A percentile compares a stretch with the other conserved stretches of the same genome.
phyloP scores from a whole-genome alignment of 2,113 vertebrate species.

The Ailuropoda melanoleuca region DNA sequence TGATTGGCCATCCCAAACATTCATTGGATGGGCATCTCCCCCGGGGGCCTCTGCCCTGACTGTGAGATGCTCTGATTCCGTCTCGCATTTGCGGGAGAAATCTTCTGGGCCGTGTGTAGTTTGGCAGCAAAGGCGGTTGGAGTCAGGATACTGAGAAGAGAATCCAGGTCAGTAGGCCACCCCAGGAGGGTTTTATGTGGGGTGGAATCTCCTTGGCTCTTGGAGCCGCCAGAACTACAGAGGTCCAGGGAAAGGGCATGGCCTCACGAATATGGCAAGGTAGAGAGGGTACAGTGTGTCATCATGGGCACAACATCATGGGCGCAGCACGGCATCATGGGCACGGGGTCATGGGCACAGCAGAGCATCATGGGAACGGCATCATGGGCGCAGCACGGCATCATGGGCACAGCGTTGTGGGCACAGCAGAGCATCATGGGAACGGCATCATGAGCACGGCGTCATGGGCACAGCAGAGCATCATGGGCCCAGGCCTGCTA shows the following conservation, averaged over 20 bases:
- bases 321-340: not conserved
- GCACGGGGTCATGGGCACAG: not conserved
- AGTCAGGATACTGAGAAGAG: slow-evolving; percentile 49
- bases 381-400: too few species aligned
- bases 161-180: slow-evolving; percentile 72
- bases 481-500: not conserved
- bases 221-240: not conserved
- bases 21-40: not conserved
- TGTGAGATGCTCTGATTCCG: slow-evolving; percentile 6
- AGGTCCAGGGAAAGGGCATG: not conserved
- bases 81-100: not conserved
- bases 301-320: not conserved
- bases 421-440: not conserved
- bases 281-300: not conserved
- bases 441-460: too few species aligned
- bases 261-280: not conserved
- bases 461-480: not conserved
- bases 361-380: too few species aligned
- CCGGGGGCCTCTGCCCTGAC: not conserved
- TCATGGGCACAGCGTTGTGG: not conserved
- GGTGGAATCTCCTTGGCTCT: slow-evolving; percentile 34
- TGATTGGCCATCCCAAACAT: not conserved
- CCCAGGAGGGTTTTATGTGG: not conserved
- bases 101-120: not conserved
- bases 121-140: slow-evolving; percentile 47